These are phyloP conservation scores for Epinephelus lanceolatus DNA, from an alignment of 2,113 vertebrate species.

Conservation along the genomic window DNA sequence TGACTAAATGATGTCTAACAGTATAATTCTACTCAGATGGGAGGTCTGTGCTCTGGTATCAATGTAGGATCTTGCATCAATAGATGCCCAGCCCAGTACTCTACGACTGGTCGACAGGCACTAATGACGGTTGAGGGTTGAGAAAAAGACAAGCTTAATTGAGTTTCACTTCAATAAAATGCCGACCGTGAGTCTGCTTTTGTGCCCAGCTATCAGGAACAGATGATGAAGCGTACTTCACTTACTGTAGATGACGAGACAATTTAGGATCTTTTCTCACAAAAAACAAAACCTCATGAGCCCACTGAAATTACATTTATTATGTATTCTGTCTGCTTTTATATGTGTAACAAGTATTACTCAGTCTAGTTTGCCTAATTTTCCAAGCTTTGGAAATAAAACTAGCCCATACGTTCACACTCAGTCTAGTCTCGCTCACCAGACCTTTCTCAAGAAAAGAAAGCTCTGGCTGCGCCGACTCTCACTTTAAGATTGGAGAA, in stretches of 20 bases:
- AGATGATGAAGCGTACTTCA: background rate
- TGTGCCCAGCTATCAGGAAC: background rate
- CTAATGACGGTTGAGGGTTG: slow-evolving; percentile 70
- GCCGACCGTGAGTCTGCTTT: background rate
- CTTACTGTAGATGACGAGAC: background rate
- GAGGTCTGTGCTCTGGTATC: too few relatives aligned
- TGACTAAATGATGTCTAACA: too few relatives aligned
- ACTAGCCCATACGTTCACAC: too few relatives aligned
- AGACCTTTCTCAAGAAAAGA: too few relatives aligned
- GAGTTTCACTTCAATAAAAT: background rate
- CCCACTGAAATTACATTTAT: background rate
- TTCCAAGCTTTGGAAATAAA: too few relatives aligned
- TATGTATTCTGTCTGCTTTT: background rate
- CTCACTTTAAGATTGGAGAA: too few relatives aligned
- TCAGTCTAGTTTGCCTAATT: too few relatives aligned
- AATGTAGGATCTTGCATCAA: too few relatives aligned
- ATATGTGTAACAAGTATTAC: too few relatives aligned
- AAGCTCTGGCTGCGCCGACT: too few relatives aligned
- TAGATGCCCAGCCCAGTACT: slow-evolving; percentile 62
- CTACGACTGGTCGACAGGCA: slow-evolving; percentile 89
- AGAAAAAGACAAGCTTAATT: background rate
- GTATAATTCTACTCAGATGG: too few relatives aligned
- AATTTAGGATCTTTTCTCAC: background rate
- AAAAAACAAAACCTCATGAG: background rate
- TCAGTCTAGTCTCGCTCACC: too few relatives aligned